Evolutionary conservation across 2,888 invertebrate genomes (phyloP).

Genomic region (Eurois occulta): DNA sequence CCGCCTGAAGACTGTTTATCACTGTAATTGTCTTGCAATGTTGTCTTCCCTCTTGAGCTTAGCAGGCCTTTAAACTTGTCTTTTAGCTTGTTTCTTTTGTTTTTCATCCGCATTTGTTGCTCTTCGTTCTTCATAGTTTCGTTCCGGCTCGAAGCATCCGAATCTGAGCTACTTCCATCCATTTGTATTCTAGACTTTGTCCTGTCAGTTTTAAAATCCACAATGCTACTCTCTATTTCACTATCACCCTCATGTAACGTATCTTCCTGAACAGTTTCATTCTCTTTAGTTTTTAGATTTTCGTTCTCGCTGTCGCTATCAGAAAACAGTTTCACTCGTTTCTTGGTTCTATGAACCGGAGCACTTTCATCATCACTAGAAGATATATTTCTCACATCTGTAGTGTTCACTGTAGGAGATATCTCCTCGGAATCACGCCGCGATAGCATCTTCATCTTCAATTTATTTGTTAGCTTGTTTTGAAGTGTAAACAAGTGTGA

Average conservation of each 20-base stretch:
- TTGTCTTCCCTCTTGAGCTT: constrained; percentile 68
- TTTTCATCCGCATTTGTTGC: constrained; percentile 77
- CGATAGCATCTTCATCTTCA: constrained; percentile 29
- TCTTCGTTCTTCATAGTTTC: constrained; percentile 68
- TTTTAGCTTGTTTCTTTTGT: constrained; percentile 79
- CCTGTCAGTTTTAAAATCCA: constrained; percentile 47
- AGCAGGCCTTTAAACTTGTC: constrained; percentile 82
- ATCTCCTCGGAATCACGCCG: constrained; percentile 24
- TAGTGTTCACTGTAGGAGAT: background rate
- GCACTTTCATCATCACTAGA: constrained; percentile 70
- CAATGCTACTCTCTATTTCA: constrained; percentile 41
- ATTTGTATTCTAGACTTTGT: constrained; percentile 63
- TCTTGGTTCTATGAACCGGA: constrained; percentile 66
- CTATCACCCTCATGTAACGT: constrained; percentile 40
- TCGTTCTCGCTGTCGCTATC: constrained; percentile 80
- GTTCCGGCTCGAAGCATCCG: constrained; percentile 52
- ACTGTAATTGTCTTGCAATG: constrained; percentile 29
- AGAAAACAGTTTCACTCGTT: constrained; percentile 73
- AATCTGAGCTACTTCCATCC: constrained; percentile 59
- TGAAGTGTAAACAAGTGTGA: background rate
- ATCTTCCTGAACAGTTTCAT: constrained; percentile 6
- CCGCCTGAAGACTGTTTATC: constrained; percentile 50
- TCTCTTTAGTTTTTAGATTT: constrained; percentile 33
- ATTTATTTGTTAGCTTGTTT: constrained; percentile 1
- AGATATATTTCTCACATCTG: constrained; percentile 21